Percentiles rank a stretch among this genome's conserved stretches.
phyloP scores from a whole-genome alignment of 2,888 invertebrate genomes.

The Apotomis capreana region DNA sequence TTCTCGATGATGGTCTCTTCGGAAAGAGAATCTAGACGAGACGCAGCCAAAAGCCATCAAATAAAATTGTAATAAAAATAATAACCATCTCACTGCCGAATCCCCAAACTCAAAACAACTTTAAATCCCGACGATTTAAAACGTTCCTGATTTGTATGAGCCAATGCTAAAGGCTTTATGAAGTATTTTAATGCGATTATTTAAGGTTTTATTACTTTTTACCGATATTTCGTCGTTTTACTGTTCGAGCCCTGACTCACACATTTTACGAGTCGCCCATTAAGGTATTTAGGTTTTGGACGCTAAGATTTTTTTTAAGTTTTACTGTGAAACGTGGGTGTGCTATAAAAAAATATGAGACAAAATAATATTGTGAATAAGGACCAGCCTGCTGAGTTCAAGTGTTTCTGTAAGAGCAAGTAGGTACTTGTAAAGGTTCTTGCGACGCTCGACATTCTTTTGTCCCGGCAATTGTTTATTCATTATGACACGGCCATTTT shows the following conservation, averaged over 20 bases:
- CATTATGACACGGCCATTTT: constrained; percentile 45
- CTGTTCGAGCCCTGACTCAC: constrained; percentile 43
- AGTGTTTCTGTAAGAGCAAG: constrained; percentile 45
- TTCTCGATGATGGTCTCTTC: too few relatives aligned
- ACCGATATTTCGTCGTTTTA: constrained; percentile 49
- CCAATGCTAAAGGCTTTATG: constrained; percentile 53
- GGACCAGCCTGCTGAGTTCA: constrained; percentile 40
- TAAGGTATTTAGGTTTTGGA: constrained; percentile 48
- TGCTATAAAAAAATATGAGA: constrained; percentile 18
- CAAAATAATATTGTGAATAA: constrained; percentile 39
- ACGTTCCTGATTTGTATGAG: constrained; percentile 51
- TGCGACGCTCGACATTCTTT: constrained; percentile 41
- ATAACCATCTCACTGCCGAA: constrained; percentile 1
- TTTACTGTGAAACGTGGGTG: constrained; percentile 38
- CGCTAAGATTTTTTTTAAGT: constrained; percentile 35
- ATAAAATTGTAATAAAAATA: neutral
- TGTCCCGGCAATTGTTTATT: constrained; percentile 46
- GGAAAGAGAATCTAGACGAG: too few relatives aligned
- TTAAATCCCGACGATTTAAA: constrained; percentile 46
- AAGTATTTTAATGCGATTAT: constrained; percentile 58
- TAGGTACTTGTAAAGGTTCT: constrained; percentile 45
- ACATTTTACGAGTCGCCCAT: constrained; percentile 48
- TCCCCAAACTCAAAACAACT: neutral
- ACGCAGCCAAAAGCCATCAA: too few relatives aligned
- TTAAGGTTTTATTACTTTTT: constrained; percentile 48